Evolutionary conservation across 2,113 vertebrate species (phyloP).

Genomic region (Pimephales promelas): DNA sequence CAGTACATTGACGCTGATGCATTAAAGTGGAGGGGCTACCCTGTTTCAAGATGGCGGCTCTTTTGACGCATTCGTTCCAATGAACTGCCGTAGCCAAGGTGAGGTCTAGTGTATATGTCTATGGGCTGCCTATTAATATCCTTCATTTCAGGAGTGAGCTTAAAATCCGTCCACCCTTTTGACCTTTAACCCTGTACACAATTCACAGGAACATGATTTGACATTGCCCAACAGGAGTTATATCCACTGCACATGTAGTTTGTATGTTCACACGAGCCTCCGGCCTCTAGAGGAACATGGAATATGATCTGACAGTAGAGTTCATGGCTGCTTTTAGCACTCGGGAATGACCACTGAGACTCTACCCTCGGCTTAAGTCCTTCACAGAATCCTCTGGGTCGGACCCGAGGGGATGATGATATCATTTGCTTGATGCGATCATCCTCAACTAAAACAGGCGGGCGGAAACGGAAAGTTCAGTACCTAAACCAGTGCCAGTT

Average conservation of each 20-base stretch:
- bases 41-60: too few relatives aligned
- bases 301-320: slow-evolving; percentile 10
- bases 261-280: not conserved
- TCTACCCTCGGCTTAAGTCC: not conserved
- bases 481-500: not conserved
- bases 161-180: not conserved
- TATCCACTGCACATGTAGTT: not conserved
- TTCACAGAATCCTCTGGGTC: not conserved
- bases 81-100: too few relatives aligned
- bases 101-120: too few relatives aligned
- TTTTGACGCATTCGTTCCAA: too few relatives aligned
- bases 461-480: not conserved
- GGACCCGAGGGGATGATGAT: not conserved
- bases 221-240: not conserved
- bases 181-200: not conserved
- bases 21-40: too few relatives aligned
- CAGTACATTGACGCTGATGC: too few relatives aligned
- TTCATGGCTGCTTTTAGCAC: not conserved
- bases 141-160: not conserved
- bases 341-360: not conserved
- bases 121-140: not conserved
- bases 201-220: not conserved
- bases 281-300: not conserved
- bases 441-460: slow-evolving; percentile 2
- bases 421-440: not conserved